Conservation (phyloP, 2,113 vertebrate genomes). For the Todiramphus chloris region DNA sequence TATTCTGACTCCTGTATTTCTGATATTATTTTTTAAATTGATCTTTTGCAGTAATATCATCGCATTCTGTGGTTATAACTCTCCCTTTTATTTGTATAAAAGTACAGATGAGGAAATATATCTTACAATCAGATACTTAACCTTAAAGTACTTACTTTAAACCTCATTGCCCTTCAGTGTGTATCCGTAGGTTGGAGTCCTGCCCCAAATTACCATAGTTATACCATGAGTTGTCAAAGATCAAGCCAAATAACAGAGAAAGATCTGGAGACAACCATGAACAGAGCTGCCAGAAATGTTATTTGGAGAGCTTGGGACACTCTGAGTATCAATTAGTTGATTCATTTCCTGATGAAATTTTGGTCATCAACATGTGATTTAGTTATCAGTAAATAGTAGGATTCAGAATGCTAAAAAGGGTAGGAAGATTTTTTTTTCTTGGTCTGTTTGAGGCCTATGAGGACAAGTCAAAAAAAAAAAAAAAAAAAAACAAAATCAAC, state of each 20-base stretch:
- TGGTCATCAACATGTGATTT: neutral
- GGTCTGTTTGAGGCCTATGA: neutral
- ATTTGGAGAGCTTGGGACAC: neutral
- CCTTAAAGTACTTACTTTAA: neutral
- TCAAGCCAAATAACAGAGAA: neutral
- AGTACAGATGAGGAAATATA: neutral
- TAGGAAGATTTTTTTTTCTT: neutral
- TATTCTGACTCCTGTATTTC: neutral
- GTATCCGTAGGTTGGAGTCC: neutral
- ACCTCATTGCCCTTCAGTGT: neutral
- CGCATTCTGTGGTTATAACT: neutral
- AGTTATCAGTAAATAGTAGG: neutral
- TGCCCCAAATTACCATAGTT: neutral
- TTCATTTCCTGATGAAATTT: conserved; percentile 14
- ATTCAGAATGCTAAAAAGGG: neutral
- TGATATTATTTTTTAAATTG: neutral
- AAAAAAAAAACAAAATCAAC: neutral
- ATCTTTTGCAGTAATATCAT: neutral
- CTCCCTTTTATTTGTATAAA: neutral
- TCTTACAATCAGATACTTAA: neutral
- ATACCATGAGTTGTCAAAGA: neutral
- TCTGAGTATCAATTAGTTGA: neutral
- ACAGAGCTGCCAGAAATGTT: neutral
- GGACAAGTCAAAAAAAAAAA: neutral
- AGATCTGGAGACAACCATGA: neutral